Evolutionary conservation across 2,113 vertebrate species (phyloP).

Genomic region (Mustela lutreola): DNA sequence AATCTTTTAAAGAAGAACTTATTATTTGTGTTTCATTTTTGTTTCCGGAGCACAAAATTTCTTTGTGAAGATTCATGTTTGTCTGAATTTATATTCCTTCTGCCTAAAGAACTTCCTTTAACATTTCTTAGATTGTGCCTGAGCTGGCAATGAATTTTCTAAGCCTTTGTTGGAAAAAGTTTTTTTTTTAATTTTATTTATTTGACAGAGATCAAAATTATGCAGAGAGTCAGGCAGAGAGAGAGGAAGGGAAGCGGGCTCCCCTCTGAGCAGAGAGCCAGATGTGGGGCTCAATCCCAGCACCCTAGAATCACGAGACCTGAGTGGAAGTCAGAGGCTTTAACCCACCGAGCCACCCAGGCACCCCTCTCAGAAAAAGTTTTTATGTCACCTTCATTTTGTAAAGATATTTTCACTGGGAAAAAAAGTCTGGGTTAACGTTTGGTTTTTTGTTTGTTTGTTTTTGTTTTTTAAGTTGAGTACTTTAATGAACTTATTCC

Average conservation of each 20-base stretch:
- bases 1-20: not conserved
- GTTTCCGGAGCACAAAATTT: not conserved
- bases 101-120: not conserved
- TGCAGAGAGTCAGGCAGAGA: too few relatives aligned
- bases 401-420: constrained; percentile 37
- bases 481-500: not conserved
- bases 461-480: not conserved
- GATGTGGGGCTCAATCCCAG: too few relatives aligned
- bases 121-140: constrained; percentile 46
- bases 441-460: not conserved
- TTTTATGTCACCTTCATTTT: constrained; percentile 46
- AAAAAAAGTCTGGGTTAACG: constrained; percentile 18
- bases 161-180: not conserved
- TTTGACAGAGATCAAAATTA: too few relatives aligned
- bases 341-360: too few relatives aligned
- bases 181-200: not conserved
- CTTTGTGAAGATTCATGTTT: constrained; percentile 6
- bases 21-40: constrained; percentile 37
- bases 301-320: too few relatives aligned
- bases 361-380: not conserved
- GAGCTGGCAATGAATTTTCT: constrained; percentile 19
- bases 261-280: too few relatives aligned
- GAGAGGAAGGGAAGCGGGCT: too few relatives aligned
- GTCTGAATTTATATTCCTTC: not conserved
- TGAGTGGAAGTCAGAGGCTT: too few relatives aligned